Base-by-base conservation (phyloP, 1,140 invertebrate species). In the Aethina tumida region DNA sequence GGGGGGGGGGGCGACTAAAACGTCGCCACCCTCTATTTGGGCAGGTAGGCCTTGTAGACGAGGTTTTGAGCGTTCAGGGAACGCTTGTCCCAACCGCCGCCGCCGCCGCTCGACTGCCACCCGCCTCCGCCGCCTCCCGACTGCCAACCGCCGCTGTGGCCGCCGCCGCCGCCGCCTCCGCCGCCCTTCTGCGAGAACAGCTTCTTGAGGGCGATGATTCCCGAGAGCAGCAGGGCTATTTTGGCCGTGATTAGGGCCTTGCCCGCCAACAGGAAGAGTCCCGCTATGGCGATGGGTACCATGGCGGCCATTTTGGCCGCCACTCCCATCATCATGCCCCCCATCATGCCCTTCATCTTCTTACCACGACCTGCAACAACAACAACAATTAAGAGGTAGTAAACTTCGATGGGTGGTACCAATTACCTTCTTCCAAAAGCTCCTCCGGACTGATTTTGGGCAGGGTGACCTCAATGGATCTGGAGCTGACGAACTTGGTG, bases 321-420 rank as follows among this genome's bases (percentile, higher is more conserved):
- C 38, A 81, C 70, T 0, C 79, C 80, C 77, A 81, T 82, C 72
- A 81, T 79, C 75, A 84, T 82, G 69, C 81, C 81, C 13, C 76
- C 72, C 75, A 84, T 82, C 79, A 84, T 84, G 43, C 82, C 81
- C 70, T 82, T 84, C 77, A 81, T 79, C 52, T 81, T 82, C 4
- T 33, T 35, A 5, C 41, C 38, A 41, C 77, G 71, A 47, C 79
- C 76, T 77, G 60, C 31, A 65, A 63, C 49, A 25, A n/a, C n/a
- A n/a, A n/a, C n/a, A n/a, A n/a, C n/a, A n/a, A n/a, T n/a, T n/a
- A n/a, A n/a, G 16, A 14, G 8, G 5, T 5, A 14, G 22, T 14
- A 12, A 5, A 13, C 19, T 37, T 27, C 7, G n/a, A n/a, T n/a
- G n/a, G n/a, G n/a, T n/a, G n/a, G n/a, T n/a, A n/a, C n/a, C n/a